A percentile compares a stretch with the other conserved stretches of the same genome.
Evolutionary conservation across 2,113 vertebrate genomes (phyloP).

Genomic region (Oceanites oceanicus): DNA sequence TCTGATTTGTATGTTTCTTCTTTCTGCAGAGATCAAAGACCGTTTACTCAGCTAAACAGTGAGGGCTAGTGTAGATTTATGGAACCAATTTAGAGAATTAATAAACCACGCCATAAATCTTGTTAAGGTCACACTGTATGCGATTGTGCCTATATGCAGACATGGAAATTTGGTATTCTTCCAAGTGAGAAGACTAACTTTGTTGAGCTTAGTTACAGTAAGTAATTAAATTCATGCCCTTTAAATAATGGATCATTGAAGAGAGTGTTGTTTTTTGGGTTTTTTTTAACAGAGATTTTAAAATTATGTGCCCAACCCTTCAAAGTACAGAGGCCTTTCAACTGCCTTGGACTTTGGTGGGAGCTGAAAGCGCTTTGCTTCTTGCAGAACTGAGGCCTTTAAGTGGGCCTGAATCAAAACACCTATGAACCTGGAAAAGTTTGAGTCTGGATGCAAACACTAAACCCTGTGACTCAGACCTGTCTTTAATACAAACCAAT

Average conservation of each 20-base stretch:
- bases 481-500: not conserved
- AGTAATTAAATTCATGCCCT: slow-evolving; percentile 65
- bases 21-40: slow-evolving; percentile 66
- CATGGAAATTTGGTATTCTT: slow-evolving; percentile 68
- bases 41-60: slow-evolving; percentile 42
- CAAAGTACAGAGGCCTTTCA: slow-evolving; percentile 19
- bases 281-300: slow-evolving; percentile 19
- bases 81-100: slow-evolving; percentile 73
- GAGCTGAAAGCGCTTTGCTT: not conserved
- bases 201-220: slow-evolving; percentile 63
- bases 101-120: slow-evolving; percentile 71
- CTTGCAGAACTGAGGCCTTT: not conserved
- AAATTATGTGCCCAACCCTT: slow-evolving; percentile 43
- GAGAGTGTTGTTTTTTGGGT: not conserved
- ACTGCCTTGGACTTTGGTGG: not conserved
- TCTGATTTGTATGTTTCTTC: slow-evolving; percentile 65
- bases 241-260: slow-evolving; percentile 65
- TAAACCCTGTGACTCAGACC: not conserved
- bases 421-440: not conserved
- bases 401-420: not conserved
- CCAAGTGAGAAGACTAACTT: slow-evolving; percentile 62
- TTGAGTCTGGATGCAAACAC: not conserved
- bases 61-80: slow-evolving; percentile 64
- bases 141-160: slow-evolving; percentile 58
- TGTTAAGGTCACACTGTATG: slow-evolving; percentile 65